phyloP scores from a whole-genome alignment of 2,113 vertebrate genomes.

The Gallinago undulata region DNA sequence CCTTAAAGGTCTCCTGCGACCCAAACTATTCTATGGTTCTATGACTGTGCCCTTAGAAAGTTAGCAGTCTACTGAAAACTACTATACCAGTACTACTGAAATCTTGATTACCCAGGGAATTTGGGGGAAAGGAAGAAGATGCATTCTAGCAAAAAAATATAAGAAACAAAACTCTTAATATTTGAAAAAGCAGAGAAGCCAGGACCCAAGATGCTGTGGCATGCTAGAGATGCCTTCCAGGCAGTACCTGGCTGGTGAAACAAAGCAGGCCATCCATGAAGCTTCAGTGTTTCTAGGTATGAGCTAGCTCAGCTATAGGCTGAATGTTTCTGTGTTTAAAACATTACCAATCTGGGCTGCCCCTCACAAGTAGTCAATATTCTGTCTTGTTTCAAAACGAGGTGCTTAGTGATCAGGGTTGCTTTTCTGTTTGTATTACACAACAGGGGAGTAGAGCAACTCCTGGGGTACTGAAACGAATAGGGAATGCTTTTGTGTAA shows the following conservation, averaged over 20 bases:
- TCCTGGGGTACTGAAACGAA: background rate
- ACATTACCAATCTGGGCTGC: background rate
- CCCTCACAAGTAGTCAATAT: background rate
- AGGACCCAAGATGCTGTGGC: background rate
- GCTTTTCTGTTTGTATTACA: background rate
- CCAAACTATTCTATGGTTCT: background rate
- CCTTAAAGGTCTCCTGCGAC: background rate
- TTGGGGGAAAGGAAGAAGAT: background rate
- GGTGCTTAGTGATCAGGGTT: background rate
- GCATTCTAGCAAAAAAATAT: background rate
- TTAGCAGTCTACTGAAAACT: background rate
- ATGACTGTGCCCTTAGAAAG: background rate
- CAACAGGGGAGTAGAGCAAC: background rate
- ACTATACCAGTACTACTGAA: background rate
- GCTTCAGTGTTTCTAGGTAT: background rate
- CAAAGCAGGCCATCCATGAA: background rate
- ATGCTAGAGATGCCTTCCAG: background rate
- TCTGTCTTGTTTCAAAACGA: background rate
- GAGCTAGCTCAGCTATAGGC: background rate
- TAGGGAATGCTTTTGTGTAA: background rate
- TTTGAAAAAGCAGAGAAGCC: background rate
- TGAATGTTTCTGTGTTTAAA: background rate
- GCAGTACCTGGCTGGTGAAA: background rate
- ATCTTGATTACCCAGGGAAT: background rate
- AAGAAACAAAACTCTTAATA: background rate